Percentiles rank a stretch among this genome's conserved stretches.
These are phyloP conservation scores for Rhabdomys dilectus DNA, from an alignment of 2,113 vertebrate species.

Conservation along the genomic window DNA sequence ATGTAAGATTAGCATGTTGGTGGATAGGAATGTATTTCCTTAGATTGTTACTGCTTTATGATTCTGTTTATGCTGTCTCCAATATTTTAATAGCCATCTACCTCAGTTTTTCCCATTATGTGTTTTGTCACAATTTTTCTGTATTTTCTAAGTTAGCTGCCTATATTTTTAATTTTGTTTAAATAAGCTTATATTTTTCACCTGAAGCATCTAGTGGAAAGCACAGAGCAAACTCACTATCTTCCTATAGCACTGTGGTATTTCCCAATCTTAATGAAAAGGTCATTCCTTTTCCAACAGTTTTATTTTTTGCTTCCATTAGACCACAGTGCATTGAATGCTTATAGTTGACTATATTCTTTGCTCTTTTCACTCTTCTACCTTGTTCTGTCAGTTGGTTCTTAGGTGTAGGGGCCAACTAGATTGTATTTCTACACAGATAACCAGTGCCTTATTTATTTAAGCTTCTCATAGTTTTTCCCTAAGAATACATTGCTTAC, in stretches of 20 bases:
- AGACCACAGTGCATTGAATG: background rate
- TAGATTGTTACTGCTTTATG: background rate
- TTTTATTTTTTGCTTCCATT: background rate
- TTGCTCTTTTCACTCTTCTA: background rate
- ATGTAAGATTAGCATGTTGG: background rate
- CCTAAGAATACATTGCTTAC: background rate
- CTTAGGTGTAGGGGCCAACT: background rate
- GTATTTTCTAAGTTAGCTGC: background rate
- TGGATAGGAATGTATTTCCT: background rate
- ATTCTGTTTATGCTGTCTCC: background rate
- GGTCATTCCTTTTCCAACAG: background rate
- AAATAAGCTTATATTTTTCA: constrained; percentile 10
- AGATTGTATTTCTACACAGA: background rate
- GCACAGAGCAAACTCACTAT: background rate
- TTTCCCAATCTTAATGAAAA: background rate
- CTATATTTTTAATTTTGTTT: background rate
- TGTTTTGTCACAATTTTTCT: constrained; percentile 8
- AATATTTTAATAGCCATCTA: constrained; percentile 23
- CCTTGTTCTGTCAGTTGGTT: background rate
- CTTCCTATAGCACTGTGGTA: background rate
- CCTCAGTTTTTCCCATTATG: background rate
- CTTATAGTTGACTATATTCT: background rate
- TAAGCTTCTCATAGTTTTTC: background rate
- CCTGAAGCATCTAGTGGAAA: background rate
- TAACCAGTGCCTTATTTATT: background rate